Conservation (phyloP, 2,113 vertebrate species). For the Cnemophilus loriae region DNA sequence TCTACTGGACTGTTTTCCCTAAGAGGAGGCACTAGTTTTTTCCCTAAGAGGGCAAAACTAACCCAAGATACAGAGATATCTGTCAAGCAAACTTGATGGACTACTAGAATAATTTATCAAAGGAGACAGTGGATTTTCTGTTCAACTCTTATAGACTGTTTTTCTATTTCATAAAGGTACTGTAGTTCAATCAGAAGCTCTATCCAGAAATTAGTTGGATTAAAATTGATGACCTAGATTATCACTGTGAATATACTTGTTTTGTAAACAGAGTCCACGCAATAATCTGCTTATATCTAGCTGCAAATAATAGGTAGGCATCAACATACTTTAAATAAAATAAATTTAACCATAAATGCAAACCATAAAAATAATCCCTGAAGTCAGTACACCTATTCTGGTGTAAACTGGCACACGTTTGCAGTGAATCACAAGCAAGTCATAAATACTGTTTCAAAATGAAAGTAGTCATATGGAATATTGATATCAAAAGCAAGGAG, state of each 20-base stretch:
- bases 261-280: not conserved
- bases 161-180: not conserved
- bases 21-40: too few species aligned
- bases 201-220: not conserved
- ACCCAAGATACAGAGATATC: not conserved
- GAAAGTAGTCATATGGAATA: not conserved
- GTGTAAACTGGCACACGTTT: not conserved
- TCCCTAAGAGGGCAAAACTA: not conserved
- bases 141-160: not conserved
- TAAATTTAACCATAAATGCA: not conserved
- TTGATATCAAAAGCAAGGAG: not conserved
- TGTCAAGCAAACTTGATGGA: not conserved
- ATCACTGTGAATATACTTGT: not conserved
- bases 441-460: not conserved
- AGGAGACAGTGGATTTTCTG: not conserved
- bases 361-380: not conserved
- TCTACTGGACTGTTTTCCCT: not conserved
- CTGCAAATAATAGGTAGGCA: not conserved
- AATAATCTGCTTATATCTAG: slow-evolving; percentile 20
- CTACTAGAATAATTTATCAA: not conserved
- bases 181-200: not conserved
- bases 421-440: not conserved
- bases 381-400: not conserved
- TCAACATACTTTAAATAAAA: not conserved
- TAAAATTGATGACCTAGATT: slow-evolving; percentile 35